Evolutionary conservation across 2,113 vertebrate species (phyloP).

Genomic region (Indri indri): DNA sequence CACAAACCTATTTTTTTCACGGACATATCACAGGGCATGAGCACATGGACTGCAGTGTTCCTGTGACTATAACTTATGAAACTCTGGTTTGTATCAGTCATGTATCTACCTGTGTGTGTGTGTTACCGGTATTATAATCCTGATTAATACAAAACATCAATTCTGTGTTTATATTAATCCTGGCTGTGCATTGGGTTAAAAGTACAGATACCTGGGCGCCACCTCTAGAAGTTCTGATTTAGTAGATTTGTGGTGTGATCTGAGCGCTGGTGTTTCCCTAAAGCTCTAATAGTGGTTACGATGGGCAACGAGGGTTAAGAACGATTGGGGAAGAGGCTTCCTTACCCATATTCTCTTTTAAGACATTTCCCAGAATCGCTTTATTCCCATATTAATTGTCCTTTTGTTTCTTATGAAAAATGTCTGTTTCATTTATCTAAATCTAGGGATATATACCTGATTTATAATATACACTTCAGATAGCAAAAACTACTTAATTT

Average conservation of each 20-base stretch:
- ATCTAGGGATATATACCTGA: background rate
- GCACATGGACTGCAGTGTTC: rapidly evolving
- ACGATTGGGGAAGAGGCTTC: background rate
- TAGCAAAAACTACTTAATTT: background rate
- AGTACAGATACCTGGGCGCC: background rate
- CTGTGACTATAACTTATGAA: too few species aligned
- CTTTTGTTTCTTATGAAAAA: background rate
- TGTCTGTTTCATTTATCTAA: background rate
- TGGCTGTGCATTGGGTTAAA: background rate
- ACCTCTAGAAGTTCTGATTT: background rate
- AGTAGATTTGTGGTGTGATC: background rate
- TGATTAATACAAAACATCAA: background rate
- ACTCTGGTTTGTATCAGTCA: background rate
- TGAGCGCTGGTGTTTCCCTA: background rate
- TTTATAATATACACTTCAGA: background rate
- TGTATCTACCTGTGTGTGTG: too few species aligned
- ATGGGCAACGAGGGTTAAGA: background rate
- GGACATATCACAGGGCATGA: rapidly evolving
- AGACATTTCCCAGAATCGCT: background rate
- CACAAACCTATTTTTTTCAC: background rate
- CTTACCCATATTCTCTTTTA: background rate
- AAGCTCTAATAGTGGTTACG: background rate
- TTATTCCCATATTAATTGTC: background rate
- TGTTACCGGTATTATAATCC: too few species aligned
- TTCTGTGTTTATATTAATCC: background rate